These are phyloP conservation scores for Silurus lanzhouensis DNA, from an alignment of 2,797 vertebrate genomes.

Conservation along the genomic window DNA sequence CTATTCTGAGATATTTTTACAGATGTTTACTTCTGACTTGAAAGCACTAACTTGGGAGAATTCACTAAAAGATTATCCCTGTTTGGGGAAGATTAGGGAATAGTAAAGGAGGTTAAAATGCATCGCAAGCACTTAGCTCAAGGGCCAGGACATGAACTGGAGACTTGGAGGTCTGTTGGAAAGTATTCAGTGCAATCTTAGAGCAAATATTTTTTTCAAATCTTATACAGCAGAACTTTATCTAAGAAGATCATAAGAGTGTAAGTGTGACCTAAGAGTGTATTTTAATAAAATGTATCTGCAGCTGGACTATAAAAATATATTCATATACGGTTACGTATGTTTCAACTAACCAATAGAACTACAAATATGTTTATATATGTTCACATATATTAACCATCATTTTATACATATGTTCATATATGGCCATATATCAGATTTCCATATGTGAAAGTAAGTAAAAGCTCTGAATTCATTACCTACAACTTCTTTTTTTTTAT, in stretches of 20 bases:
- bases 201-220: not conserved
- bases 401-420: too few species aligned
- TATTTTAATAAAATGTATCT: too few species aligned
- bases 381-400: too few species aligned
- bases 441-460: too few species aligned
- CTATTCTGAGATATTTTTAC: not conserved
- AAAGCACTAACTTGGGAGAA: not conserved
- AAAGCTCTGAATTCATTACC: not conserved
- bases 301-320: too few species aligned
- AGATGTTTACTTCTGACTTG: not conserved
- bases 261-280: too few species aligned
- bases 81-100: not conserved
- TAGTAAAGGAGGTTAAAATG: conserved; percentile 5
- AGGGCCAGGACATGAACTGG: not conserved
- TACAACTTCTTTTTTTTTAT: not conserved
- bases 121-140: not conserved
- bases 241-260: not conserved
- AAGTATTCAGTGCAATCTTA: not conserved
- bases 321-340: too few species aligned
- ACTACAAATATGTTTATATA: too few species aligned
- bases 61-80: not conserved
- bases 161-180: not conserved
- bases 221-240: not conserved
- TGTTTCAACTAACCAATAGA: too few species aligned
- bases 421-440: too few species aligned